Percentiles rank a stretch among this genome's conserved stretches.
These are phyloP conservation scores for Pangasius djambal DNA, from an alignment of 2,797 vertebrate species.

Conservation along the genomic window DNA sequence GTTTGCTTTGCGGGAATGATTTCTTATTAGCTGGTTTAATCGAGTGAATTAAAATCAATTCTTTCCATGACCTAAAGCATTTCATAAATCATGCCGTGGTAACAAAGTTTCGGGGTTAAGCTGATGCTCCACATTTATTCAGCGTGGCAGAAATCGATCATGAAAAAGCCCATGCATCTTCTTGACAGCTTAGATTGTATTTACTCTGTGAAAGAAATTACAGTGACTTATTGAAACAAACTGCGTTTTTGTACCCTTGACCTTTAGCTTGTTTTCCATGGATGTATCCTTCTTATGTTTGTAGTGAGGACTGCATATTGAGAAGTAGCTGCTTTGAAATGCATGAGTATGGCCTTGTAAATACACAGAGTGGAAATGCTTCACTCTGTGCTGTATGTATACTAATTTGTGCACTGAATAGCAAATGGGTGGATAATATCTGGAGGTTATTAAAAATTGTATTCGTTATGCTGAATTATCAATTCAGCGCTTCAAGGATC, in stretches of 20 bases:
- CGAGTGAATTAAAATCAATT: conserved; percentile 78
- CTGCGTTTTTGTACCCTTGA: conserved; percentile 67
- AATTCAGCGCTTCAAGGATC: background rate
- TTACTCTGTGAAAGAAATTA: conserved; percentile 74
- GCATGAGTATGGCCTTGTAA: conserved; percentile 27
- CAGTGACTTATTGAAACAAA: conserved; percentile 67
- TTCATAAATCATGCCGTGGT: conserved; percentile 72
- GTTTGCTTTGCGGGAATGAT: conserved; percentile 70
- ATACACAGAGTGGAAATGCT: conserved; percentile 9
- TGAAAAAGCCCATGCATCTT: conserved; percentile 76
- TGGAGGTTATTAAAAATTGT: background rate
- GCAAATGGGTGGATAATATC: background rate
- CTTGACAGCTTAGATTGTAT: conserved; percentile 77
- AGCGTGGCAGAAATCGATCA: conserved; percentile 73
- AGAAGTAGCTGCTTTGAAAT: conserved; percentile 51
- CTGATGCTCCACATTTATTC: conserved; percentile 72
- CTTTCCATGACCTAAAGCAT: conserved; percentile 57
- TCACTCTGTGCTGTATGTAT: conserved; percentile 16
- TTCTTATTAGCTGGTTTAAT: conserved; percentile 79
- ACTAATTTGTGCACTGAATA: conserved; percentile 15
- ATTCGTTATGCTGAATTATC: background rate
- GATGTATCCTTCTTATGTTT: conserved; percentile 61
- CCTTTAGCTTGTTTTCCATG: conserved; percentile 66
- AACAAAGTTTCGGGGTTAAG: conserved; percentile 69
- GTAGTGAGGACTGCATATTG: conserved; percentile 63